phyloP scores from a whole-genome alignment of 2,888 invertebrate genomes.

The Ochropleura leucogaster region DNA sequence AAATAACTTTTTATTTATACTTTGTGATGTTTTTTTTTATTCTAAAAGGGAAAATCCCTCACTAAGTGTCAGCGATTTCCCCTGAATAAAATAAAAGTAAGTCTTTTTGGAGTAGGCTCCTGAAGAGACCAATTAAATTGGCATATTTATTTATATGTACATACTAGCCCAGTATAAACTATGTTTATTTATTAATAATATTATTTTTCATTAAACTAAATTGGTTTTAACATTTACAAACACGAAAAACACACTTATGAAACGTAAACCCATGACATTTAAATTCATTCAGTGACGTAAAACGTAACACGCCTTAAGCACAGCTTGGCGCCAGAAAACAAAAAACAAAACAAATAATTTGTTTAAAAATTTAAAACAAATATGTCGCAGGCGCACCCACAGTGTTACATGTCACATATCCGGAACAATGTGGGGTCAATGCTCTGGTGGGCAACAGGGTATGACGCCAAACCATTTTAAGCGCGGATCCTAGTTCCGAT shows the following conservation, averaged over 20 bases:
- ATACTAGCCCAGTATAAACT: no score
- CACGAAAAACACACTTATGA: background rate
- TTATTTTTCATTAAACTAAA: no score
- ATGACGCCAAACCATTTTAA: slow-evolving; percentile 80
- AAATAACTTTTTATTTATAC: no score
- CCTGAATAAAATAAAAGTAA: no score
- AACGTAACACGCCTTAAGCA: slow-evolving; percentile 21
- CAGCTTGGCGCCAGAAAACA: slow-evolving; percentile 44
- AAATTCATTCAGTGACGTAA: slow-evolving; percentile 6
- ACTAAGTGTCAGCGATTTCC: no score
- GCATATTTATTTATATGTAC: no score
- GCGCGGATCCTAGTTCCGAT: slow-evolving; percentile 65
- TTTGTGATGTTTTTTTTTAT: no score
- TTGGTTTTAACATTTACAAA: no score
- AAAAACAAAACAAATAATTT: slow-evolving; percentile 36
- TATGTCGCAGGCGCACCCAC: slow-evolving; percentile 62
- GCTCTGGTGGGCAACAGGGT: slow-evolving; percentile 74
- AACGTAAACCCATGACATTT: background rate
- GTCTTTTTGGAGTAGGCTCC: no score
- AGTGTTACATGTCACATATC: slow-evolving; percentile 81
- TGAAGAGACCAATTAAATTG: no score
- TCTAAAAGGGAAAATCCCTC: no score
- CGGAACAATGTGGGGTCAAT: slow-evolving; percentile 84
- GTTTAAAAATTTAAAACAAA: slow-evolving; percentile 60
- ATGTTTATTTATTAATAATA: no score